Evolutionary conservation across 2,888 invertebrate species (phyloP).

Genomic region (Keiferia lycopersicella): DNA sequence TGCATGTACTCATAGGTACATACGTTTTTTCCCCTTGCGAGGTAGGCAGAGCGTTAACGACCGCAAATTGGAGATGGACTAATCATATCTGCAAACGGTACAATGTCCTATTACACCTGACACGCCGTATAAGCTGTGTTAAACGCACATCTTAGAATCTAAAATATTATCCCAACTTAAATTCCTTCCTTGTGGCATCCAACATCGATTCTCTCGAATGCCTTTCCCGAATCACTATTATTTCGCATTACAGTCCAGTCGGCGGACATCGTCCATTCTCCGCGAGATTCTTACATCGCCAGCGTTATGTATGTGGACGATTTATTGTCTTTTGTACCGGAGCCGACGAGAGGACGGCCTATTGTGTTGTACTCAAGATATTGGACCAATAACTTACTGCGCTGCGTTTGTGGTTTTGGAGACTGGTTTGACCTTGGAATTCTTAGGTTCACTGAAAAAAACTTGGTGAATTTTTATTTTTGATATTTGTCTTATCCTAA

Average conservation of each 20-base stretch:
- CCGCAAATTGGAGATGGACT: too few relatives aligned
- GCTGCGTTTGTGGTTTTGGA: constrained; percentile 51
- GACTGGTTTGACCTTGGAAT: constrained; percentile 30
- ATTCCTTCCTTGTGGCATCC: neutral
- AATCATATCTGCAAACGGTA: too few relatives aligned
- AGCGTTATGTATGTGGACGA: constrained; percentile 9
- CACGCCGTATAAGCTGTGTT: too few relatives aligned
- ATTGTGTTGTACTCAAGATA: constrained; percentile 58
- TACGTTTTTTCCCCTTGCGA: too few relatives aligned
- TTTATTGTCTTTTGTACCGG: constrained; percentile 23
- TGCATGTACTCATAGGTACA: too few relatives aligned
- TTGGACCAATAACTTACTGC: constrained; percentile 67
- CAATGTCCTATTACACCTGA: too few relatives aligned
- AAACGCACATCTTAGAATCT: too few relatives aligned
- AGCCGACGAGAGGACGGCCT: constrained; percentile 40
- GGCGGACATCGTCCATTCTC: constrained; percentile 13
- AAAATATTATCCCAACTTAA: too few relatives aligned
- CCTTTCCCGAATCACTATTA: constrained; percentile 18
- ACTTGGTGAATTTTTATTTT: neutral
- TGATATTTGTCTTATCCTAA: too few relatives aligned
- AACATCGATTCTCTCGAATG: constrained; percentile 10
- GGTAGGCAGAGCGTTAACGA: too few relatives aligned
- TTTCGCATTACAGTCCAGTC: constrained; percentile 39
- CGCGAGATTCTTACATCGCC: constrained; percentile 5
- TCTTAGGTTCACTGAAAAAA: neutral